Evolutionary conservation across 2,888 invertebrate genomes (phyloP).

Genomic region (Anoplius nigerrimus): DNA sequence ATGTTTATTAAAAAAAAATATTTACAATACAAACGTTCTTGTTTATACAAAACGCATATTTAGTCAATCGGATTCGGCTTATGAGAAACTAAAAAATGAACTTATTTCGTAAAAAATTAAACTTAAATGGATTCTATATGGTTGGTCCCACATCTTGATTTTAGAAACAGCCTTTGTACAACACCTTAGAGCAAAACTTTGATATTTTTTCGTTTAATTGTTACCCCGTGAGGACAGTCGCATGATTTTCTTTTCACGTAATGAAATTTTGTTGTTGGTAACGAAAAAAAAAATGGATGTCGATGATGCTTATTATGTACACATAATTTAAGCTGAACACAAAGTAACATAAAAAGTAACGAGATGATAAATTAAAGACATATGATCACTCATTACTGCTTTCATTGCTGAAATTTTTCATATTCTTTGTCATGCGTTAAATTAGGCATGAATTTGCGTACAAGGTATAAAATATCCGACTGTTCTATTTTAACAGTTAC

Average conservation of each 20-base stretch:
- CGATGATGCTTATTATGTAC: too few species aligned
- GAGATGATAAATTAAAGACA: too few species aligned
- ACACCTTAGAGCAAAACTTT: slow-evolving; percentile 41
- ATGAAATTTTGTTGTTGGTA: slow-evolving; percentile 2
- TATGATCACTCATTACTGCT: too few species aligned
- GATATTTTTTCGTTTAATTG: background rate
- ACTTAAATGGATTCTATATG: slow-evolving; percentile 42
- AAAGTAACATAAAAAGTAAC: too few species aligned
- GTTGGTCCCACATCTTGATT: slow-evolving; percentile 61
- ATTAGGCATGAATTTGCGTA: too few species aligned
- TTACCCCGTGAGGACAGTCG: too few species aligned
- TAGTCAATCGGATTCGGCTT: slow-evolving; percentile 39
- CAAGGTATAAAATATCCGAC: too few species aligned
- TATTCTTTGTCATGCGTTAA: background rate
- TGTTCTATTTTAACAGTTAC: too few species aligned
- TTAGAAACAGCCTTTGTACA: slow-evolving; percentile 54
- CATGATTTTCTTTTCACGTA: slow-evolving; percentile 1
- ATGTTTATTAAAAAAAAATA: slow-evolving; percentile 49
- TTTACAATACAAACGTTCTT: slow-evolving; percentile 57
- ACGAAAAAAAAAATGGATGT: slow-evolving; percentile 4
- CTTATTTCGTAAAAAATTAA: slow-evolving; percentile 42
- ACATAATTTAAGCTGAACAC: too few species aligned
- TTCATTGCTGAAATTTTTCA: too few species aligned
- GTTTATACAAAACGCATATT: slow-evolving; percentile 56
- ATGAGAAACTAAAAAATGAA: slow-evolving; percentile 41